A percentile compares a stretch with the other conserved stretches of the same genome.
phyloP scores from a whole-genome alignment of 1,140 invertebrate genomes.

The Microplitis demolitor region DNA sequence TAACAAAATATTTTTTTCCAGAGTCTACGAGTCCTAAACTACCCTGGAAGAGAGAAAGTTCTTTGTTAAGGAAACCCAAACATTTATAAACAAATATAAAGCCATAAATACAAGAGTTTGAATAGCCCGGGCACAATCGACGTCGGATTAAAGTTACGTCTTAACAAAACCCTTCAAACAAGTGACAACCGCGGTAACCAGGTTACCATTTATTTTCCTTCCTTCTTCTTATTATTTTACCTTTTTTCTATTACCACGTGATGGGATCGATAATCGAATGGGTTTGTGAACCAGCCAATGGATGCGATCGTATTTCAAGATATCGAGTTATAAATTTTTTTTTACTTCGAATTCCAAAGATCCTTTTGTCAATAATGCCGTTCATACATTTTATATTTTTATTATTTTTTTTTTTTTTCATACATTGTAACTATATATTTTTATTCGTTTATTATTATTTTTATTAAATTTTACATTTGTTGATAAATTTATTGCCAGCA shows the following conservation, averaged over 20 bases:
- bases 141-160: no score
- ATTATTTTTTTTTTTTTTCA: no score
- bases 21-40: no score
- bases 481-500: background rate
- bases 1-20: no score
- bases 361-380: conserved; percentile 17
- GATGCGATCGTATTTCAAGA: conserved; percentile 15
- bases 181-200: background rate
- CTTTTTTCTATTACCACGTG: background rate
- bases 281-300: background rate
- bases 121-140: background rate
- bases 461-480: background rate
- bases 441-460: background rate
- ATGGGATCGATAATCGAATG: conserved; percentile 24
- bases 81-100: no score
- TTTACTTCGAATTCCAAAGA: background rate
- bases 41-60: no score
- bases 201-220: background rate
- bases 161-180: background rate
- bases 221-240: background rate
- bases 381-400: background rate
- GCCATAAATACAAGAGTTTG: background rate
- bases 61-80: no score
- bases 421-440: background rate
- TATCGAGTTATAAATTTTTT: conserved; percentile 11